Percentiles rank a stretch among this genome's conserved stretches.
Conservation (phyloP, 1,140 invertebrate species). For the Anastrepha ludens region DNA sequence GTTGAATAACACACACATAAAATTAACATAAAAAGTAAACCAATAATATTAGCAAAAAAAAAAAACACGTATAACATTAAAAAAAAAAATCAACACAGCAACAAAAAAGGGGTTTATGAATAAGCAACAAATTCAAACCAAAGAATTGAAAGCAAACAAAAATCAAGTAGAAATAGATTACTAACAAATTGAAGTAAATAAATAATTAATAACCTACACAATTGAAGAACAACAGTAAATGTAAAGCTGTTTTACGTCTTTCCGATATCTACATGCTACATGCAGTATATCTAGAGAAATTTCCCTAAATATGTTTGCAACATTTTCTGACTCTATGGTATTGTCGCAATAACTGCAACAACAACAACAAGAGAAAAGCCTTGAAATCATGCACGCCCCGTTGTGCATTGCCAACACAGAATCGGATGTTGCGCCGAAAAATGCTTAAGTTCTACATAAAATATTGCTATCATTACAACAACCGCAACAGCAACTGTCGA, state of each 20-base stretch:
- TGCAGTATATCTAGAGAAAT: constrained; percentile 12
- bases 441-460: constrained; percentile 11
- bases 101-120: background rate
- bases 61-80: background rate
- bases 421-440: constrained; percentile 25
- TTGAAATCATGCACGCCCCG: background rate
- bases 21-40: background rate
- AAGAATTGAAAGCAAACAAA: constrained; percentile 45
- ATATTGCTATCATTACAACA: constrained; percentile 25
- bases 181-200: constrained; percentile 18
- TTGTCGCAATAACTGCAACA: background rate
- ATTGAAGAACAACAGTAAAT: background rate
- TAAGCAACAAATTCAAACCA: constrained; percentile 24
- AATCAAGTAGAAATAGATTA: constrained; percentile 38
- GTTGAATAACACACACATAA: background rate
- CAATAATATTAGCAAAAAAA: background rate
- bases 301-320: constrained; percentile 46
- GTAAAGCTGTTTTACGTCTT: background rate
- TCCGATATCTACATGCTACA: background rate
- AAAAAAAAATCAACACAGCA: background rate
- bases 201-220: background rate
- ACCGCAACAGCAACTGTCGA: background rate
- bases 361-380: background rate
- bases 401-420: background rate
- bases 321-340: background rate